Evolutionary conservation across 2,113 vertebrate species (phyloP).

Genomic region (Dicentrarchus labrax): DNA sequence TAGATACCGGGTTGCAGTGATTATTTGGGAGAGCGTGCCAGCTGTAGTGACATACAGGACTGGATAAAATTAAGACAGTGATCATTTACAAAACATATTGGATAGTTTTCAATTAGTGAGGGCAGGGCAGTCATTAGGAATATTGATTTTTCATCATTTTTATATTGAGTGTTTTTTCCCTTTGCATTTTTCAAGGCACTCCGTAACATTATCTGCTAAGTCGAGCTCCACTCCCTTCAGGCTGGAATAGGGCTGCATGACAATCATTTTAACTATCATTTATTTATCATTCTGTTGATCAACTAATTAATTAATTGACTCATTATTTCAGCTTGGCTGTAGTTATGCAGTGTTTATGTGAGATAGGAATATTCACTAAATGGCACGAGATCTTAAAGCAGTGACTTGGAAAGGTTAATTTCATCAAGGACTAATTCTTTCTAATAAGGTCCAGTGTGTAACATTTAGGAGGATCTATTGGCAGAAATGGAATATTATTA

Average conservation of each 20-base stretch:
- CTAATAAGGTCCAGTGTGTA: too few relatives aligned
- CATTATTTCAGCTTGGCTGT: too few relatives aligned
- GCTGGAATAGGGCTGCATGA: neutral
- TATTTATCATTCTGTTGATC: neutral
- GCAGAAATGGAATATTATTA: too few relatives aligned
- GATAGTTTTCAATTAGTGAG: conserved; percentile 22
- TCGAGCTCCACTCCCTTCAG: neutral
- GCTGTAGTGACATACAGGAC: conserved; percentile 10
- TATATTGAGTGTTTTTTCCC: neutral
- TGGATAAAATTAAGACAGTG: neutral
- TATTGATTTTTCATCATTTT: neutral
- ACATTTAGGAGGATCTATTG: too few relatives aligned
- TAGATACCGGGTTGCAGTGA: conserved; percentile 20
- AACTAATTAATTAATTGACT: neutral
- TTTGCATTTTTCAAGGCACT: neutral
- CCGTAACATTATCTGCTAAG: neutral
- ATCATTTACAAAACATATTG: conserved; percentile 30
- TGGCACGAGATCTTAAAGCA: neutral
- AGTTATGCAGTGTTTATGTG: neutral
- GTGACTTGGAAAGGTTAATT: too few relatives aligned
- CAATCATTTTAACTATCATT: neutral
- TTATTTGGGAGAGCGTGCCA: conserved; percentile 31
- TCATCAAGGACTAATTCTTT: too few relatives aligned
- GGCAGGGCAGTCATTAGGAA: neutral
- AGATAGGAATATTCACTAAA: neutral